Conservation (phyloP, 2,888 invertebrate genomes). For the Rambutsinella grinnellia region DNA sequence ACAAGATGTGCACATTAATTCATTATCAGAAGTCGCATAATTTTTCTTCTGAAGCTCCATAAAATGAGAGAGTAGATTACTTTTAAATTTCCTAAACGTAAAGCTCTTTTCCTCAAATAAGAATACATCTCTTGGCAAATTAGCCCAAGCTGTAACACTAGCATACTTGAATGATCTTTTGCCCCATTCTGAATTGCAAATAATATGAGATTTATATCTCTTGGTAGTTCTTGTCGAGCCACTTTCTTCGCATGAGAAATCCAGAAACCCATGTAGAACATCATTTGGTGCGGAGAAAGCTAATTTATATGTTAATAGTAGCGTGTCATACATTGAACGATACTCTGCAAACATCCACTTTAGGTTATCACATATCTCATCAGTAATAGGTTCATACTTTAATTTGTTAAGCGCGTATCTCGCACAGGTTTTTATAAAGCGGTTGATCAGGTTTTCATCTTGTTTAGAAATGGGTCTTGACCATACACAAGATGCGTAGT, state of each 20-base stretch:
- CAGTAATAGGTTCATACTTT: constrained; percentile 2
- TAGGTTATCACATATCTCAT: constrained; percentile 1
- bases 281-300: too few relatives aligned
- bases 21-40: too few relatives aligned
- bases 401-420: background rate
- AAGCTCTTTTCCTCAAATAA: too few relatives aligned
- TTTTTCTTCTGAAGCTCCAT: too few relatives aligned
- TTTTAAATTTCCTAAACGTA: too few relatives aligned
- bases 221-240: background rate
- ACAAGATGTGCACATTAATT: too few relatives aligned
- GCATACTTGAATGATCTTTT: background rate
- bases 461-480: too few relatives aligned
- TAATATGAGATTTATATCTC: background rate
- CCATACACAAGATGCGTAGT: too few relatives aligned
- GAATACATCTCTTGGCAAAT: background rate
- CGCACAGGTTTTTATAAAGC: background rate
- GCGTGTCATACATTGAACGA: background rate
- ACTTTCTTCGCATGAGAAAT: background rate
- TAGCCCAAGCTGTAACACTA: background rate
- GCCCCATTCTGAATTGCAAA: background rate
- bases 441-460: background rate
- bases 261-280: background rate
- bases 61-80: too few relatives aligned
- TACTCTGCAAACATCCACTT: background rate
- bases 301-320: background rate